phyloP scores from a whole-genome alignment of 1,140 invertebrate genomes.

The Drosophila pallidifrons region DNA sequence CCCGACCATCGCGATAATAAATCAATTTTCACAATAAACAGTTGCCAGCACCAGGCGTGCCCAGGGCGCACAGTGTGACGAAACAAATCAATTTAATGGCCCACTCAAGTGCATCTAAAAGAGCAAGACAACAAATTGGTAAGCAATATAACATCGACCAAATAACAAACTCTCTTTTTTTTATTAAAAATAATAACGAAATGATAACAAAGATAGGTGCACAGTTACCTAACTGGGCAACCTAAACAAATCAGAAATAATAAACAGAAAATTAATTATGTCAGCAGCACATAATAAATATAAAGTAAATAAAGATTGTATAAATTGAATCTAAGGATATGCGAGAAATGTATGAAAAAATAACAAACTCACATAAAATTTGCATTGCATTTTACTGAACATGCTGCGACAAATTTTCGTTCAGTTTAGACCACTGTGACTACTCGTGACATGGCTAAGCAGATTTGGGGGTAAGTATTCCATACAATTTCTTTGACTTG shows the following conservation, averaged over 20 bases:
- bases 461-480: constrained; percentile 33
- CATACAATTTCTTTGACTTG: constrained; percentile 63
- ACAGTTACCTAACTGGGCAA: too few relatives aligned
- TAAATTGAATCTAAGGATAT: too few relatives aligned
- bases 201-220: too few relatives aligned
- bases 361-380: background rate
- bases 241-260: too few relatives aligned
- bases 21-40: constrained; percentile 84
- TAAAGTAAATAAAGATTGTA: too few relatives aligned
- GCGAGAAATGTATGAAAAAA: too few relatives aligned
- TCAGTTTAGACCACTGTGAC: constrained; percentile 12
- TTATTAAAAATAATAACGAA: too few relatives aligned
- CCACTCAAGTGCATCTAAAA: background rate
- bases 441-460: constrained; percentile 25
- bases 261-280: too few relatives aligned
- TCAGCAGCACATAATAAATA: too few relatives aligned
- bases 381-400: background rate
- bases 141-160: background rate
- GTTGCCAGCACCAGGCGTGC: constrained; percentile 50
- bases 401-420: background rate
- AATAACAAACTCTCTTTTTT: too few relatives aligned
- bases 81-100: constrained; percentile 13
- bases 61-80: constrained; percentile 34
- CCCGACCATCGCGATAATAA: constrained; percentile 79
- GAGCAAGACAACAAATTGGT: background rate